Conservation (phyloP, 2,888 invertebrate genomes). For the Pomacea canaliculata region DNA sequence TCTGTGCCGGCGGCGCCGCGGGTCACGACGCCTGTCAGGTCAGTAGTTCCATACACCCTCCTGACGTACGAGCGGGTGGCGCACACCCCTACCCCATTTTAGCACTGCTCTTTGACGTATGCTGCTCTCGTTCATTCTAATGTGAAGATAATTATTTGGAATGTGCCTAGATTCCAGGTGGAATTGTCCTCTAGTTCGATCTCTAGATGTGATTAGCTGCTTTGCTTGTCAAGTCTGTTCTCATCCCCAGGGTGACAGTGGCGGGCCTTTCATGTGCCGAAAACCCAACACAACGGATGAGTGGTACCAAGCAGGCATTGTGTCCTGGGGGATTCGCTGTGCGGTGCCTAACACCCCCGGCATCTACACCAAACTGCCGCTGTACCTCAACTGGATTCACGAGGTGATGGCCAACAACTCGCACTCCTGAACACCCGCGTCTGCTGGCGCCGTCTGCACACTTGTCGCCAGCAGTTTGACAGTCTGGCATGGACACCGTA, state of each 20-base stretch:
- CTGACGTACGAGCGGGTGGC: background rate
- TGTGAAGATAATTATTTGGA: too few species aligned
- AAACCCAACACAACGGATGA: conserved; percentile 41
- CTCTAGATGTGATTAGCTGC: too few species aligned
- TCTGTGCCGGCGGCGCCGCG: conserved; percentile 57
- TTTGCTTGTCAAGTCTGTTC: too few species aligned
- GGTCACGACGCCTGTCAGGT: conserved; percentile 59
- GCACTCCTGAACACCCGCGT: conserved; percentile 1
- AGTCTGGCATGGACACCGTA: too few species aligned
- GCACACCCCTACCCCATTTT: background rate
- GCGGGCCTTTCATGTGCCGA: conserved; percentile 65
- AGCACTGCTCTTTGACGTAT: too few species aligned
- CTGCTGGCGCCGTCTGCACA: too few species aligned
- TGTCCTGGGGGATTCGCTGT: conserved; percentile 68
- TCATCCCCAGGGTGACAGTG: conserved; percentile 64
- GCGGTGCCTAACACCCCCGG: conserved; percentile 65
- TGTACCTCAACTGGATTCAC: conserved; percentile 56
- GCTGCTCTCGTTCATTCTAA: too few species aligned
- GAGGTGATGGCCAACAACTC: conserved; percentile 44
- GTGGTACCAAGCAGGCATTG: conserved; percentile 60
- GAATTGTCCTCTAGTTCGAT: too few species aligned
- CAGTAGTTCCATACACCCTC: conserved; percentile 19
- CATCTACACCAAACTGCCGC: conserved; percentile 64
- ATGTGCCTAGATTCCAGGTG: too few species aligned
- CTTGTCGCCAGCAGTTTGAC: too few species aligned